phyloP scores from a whole-genome alignment of 2,797 vertebrate genomes.

The Agapornis canus region DNA sequence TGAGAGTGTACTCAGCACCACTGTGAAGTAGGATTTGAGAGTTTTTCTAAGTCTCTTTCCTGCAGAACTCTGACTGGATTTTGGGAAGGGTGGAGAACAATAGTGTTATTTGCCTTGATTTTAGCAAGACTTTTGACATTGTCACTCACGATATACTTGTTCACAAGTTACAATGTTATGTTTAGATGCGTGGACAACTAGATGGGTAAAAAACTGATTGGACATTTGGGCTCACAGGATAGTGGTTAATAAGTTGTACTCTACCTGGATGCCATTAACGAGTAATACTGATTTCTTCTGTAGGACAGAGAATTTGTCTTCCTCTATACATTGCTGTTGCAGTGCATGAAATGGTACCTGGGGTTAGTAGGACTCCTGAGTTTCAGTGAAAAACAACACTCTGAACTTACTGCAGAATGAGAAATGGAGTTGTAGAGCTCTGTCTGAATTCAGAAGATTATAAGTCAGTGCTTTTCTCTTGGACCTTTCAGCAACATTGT shows the following conservation, averaged over 20 bases:
- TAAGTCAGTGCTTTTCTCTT: not conserved
- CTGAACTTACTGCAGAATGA: not conserved
- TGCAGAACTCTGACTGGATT: not conserved
- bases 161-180: not conserved
- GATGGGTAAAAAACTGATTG: not conserved
- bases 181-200: not conserved
- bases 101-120: not conserved
- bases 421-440: not conserved
- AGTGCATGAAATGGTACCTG: not conserved
- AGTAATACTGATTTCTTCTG: not conserved
- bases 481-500: not conserved
- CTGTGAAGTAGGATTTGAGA: not conserved
- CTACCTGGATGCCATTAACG: not conserved
- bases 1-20: not conserved
- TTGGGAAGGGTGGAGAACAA: not conserved
- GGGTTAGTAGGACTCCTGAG: not conserved
- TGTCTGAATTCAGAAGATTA: not conserved
- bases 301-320: not conserved
- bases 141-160: not conserved
- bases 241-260: not conserved
- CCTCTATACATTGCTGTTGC: not conserved
- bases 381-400: not conserved
- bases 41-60: not conserved
- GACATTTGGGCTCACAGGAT: rapidly evolving
- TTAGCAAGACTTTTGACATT: not conserved